Evolutionary conservation across 1,140 invertebrate species (phyloP).

Genomic region (Nephila pilipes): DNA sequence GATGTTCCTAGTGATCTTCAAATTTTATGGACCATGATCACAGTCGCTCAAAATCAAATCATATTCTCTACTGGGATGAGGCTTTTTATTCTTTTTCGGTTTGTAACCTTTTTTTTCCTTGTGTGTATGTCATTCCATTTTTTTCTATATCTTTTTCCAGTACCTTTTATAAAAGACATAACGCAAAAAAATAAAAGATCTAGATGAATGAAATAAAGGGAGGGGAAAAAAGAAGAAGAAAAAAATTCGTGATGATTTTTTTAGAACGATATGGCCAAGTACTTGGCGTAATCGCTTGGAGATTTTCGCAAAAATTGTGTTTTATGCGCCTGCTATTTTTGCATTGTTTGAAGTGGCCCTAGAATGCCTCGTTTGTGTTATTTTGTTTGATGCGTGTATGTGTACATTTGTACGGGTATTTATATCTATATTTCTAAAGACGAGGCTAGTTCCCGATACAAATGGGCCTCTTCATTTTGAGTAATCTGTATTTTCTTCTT

Average conservation of each 20-base stretch:
- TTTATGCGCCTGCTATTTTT: constrained; percentile 33
- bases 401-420: constrained; percentile 36
- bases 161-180: constrained; percentile 6
- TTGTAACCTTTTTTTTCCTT: neutral
- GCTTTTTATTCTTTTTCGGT: constrained; percentile 30
- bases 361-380: neutral
- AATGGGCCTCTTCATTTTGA: constrained; percentile 61
- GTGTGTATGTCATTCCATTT: neutral
- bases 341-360: constrained; percentile 61
- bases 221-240: neutral
- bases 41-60: constrained; percentile 74
- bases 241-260: neutral
- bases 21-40: constrained; percentile 73
- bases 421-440: constrained; percentile 36
- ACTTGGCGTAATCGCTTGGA: constrained; percentile 61
- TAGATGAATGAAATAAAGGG: too few relatives aligned
- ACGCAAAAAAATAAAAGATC: neutral
- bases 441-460: constrained; percentile 19
- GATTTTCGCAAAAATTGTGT: constrained; percentile 74
- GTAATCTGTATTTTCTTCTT: constrained; percentile 53
- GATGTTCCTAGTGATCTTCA: constrained; percentile 63
- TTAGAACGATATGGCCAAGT: constrained; percentile 35
- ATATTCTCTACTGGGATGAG: constrained; percentile 68
- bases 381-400: constrained; percentile 65
- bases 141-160: neutral